Evolutionary conservation across 2,113 vertebrate genomes (phyloP), one percentile per base, ranked within the genome.

Genomic region (Xyliphius kryptos): DNA sequence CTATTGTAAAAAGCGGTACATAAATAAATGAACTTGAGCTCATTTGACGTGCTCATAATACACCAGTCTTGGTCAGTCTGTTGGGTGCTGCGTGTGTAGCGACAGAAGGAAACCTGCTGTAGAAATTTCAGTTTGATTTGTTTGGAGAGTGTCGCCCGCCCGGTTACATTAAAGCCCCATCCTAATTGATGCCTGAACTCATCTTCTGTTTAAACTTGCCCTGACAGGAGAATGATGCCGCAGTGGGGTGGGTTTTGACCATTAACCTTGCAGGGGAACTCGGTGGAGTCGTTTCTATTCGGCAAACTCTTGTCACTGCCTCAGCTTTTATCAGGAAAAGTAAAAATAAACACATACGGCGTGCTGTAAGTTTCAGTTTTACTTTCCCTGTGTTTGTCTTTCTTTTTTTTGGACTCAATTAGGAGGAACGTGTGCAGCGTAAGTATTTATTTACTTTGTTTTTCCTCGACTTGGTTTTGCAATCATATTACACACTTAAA

Each of bases 101-200:
- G 10, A 3, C 14, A 84, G 85, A 84, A 80, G 84, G 79, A 80
- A 79, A 84, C 81, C 82, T 82, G 84, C 79, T 70, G 69, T 46
- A 13, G 54, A 49, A 14, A 66, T 50, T 56, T 66, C 44, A 21
- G 3, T 16, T 11, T 21, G 44, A 16, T 56, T 40, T 66, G 53
- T 66, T 66, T 66, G 32, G 44, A 57, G 63, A 56, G 54, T 6
- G 32, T 49, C 19, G 14, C 44, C 46, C 38, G 21, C 16, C 1
- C 9, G 36, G 19, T 57, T 57, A 26, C 32, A 14, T 66, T 56
- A 40, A 57, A 66, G 37, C 44, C 32, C 9, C 53, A 9, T 57
- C 54, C 54, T 51, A 66, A 66, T 66, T 57, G 63, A 66, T 32
- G 36, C 32, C 36, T 12, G 19, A 22, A n/a, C n/a, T 44, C 54